These are phyloP conservation scores for Dione vanillae DNA, from an alignment of 2,888 invertebrate species.

Conservation along the genomic window DNA sequence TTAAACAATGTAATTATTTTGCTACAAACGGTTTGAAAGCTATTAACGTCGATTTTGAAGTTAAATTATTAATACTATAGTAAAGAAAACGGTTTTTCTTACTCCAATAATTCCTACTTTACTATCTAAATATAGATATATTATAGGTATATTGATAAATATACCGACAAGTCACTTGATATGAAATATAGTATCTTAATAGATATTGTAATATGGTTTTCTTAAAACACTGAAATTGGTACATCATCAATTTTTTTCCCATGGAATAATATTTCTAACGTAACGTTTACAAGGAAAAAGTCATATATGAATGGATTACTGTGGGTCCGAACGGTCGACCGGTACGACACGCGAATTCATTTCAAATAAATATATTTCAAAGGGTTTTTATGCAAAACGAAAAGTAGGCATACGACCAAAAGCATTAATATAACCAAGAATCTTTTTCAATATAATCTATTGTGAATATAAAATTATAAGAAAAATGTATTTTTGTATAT, in stretches of 20 bases:
- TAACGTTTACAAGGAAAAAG: conserved; percentile 21
- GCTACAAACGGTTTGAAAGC: background rate
- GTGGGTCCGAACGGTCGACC: conserved; percentile 45
- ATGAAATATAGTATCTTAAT: background rate
- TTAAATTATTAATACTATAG: background rate
- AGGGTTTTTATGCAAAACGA: conserved; percentile 7
- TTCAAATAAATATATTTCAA: conserved; percentile 31
- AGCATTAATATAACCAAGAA: conserved; percentile 17
- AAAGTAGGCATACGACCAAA: conserved; percentile 8
- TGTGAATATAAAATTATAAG: background rate
- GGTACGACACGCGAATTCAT: conserved; percentile 43
- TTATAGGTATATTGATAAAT: too few relatives aligned
- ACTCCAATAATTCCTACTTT: too few relatives aligned
- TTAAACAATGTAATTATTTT: background rate
- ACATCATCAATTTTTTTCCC: conserved; percentile 4
- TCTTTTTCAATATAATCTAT: background rate
- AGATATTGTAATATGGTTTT: background rate
- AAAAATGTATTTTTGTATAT: background rate
- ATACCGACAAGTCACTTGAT: background rate
- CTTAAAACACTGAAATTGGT: background rate
- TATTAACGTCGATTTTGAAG: background rate
- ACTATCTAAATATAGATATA: too few relatives aligned
- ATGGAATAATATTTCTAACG: background rate
- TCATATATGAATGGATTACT: conserved; percentile 45
- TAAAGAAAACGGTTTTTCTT: background rate